Percentiles rank a stretch among this genome's conserved stretches.
These are phyloP conservation scores for Caenorhabditis japonica DNA, from an alignment of 2,888 invertebrate species.

Conservation along the genomic window DNA sequence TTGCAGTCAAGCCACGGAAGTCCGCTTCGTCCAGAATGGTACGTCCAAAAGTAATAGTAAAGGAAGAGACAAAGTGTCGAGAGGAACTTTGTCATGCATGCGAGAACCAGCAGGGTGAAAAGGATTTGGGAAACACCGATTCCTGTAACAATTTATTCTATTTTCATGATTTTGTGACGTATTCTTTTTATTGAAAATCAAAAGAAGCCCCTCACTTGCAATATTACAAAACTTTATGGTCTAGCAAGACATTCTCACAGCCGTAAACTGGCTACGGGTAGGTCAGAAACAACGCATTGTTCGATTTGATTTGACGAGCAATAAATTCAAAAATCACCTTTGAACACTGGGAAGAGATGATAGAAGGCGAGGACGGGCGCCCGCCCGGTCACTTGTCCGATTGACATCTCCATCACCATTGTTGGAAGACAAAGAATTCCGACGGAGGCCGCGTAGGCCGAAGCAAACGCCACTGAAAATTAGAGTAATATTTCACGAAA, in stretches of 20 bases:
- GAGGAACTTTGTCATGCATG: conserved; percentile 71
- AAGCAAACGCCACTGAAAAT: conserved; percentile 74
- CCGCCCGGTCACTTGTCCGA: conserved; percentile 76
- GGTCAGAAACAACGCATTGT: no score
- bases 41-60: conserved; percentile 73
- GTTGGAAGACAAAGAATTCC: conserved; percentile 71
- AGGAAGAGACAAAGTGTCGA: conserved; percentile 70
- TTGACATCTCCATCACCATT: conserved; percentile 74
- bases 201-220: no score
- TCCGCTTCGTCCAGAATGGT: conserved; percentile 66
- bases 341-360: conserved; percentile 76
- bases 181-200: background rate
- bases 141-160: conserved; percentile 57
- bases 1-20: conserved; percentile 76
- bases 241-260: no score
- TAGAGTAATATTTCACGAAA: no score
- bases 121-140: conserved; percentile 75
- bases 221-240: no score
- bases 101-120: conserved; percentile 65
- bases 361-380: conserved; percentile 76
- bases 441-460: conserved; percentile 72
- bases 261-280: no score
- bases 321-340: conserved; percentile 59
- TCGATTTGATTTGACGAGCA: background rate
- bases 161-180: background rate